Base-by-base conservation (phyloP, 1,140 invertebrate genomes). In the Euborellia annulipes region DNA sequence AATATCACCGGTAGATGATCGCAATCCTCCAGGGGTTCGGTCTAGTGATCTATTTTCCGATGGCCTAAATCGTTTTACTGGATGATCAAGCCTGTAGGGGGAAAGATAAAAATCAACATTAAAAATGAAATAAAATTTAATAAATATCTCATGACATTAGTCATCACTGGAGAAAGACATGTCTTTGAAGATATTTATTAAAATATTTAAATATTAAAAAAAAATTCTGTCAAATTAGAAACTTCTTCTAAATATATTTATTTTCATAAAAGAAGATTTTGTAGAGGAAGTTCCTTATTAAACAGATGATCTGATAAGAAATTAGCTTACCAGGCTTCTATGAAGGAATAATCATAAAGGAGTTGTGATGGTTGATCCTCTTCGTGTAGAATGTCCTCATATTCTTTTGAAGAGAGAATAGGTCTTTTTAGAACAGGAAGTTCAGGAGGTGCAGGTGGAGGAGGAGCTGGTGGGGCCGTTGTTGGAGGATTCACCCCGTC, bases 341-440 rank as follows among this genome's bases (percentile, higher is more conserved):
- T 71, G 45, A 76, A 76, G 41, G 82, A 75, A 66, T 90, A 91
- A 62, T 93, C 85, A 60, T 93, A 93, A 1, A 94, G 71, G 62
- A 85, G 73, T 47, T 84, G 76, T 40, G 85, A 73, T 40, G 79
- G 76, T 52, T 82, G 77, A 58, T 85, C 81, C 56, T 85, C 82
- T 50, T 87, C 84, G 0, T 78, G 62, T 1, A 82, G 68, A 51
- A 76, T 74, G 45, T 76, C 73, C 53, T 85, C 79, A 41, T 82
- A 76, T 53, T 83, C 80, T 56, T 76, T 76, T 1, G 75, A 73
- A 13, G 70, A 73, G 34, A 90, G 66, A 37, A 75, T 59, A 4
- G 88, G 88, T 53, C 81, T 67, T 55, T 82, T 82, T 45, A 79
- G 60, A 23, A 65, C 54, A 18, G 47, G 50, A 32, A 45, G 46